Evolutionary conservation across 1,140 invertebrate species (phyloP), one percentile per base, ranked within the genome.

Genomic region (Mylabris phalerata): DNA sequence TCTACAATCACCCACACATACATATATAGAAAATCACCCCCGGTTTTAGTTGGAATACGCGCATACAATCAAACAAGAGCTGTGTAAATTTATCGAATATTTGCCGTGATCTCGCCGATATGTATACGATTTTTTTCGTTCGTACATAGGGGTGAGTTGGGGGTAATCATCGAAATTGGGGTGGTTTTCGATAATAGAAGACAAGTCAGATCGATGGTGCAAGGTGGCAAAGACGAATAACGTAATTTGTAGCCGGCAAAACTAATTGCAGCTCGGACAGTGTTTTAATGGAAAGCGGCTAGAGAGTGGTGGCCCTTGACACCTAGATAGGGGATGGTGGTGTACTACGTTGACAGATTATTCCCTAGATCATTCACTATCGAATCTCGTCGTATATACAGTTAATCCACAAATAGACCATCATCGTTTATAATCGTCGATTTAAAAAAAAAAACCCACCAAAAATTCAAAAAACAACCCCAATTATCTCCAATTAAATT

Each of bases 261-360:
- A 72, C 70, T 72, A 72, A 72, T 72, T 68, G 70, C 68, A 65
- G 66, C 69, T 61, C 62, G 70, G 70, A 72, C 70, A 72, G 70
- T 72, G 69, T 72, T 72, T 72, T 72, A 72, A 72, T 72, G 70
- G 71, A 63, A 71, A 68, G 69, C 66, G 70, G 70, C 70, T 64
- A 64, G 52, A 64, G 32, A 32, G 32, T 32, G 32, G 65, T 66
- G 70, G 70, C 69, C 7, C 32, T 32, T 68, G 69, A 68, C 67
- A 71, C 70, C 67, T 71, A 67, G 63, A 5, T 5, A 32, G 7
- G 32, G 32, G 32, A 19, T 19, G 32, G 7, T 32, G 32, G 32
- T 32, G 32, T 32, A 32, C 4, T 5, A 32, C 32, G 32, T 32
- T 32, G 32, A 32, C 32, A 32, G 32, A 32, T 32, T 32, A 32